phyloP scores from a whole-genome alignment of 2,797 vertebrate genomes.

The Oophaga sylvatica region DNA sequence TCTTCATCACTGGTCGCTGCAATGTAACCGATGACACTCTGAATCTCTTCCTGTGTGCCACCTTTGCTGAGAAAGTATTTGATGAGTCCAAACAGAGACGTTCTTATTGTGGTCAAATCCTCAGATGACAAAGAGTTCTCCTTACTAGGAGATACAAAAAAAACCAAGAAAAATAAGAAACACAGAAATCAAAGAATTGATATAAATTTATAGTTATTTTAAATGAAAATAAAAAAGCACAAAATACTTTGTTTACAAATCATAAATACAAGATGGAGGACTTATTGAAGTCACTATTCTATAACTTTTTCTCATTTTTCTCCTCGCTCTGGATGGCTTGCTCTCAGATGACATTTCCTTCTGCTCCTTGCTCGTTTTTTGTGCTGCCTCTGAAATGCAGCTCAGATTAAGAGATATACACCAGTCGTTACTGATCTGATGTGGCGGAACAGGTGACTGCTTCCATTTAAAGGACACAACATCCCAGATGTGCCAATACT shows the following conservation, averaged over 20 bases:
- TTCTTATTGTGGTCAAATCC: conserved; percentile 86
- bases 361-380: no score
- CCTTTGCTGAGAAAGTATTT: conserved; percentile 97
- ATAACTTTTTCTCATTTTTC: no score
- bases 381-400: no score
- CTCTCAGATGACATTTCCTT: no score
- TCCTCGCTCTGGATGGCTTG: no score
- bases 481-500: no score
- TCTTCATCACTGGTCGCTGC: conserved; percentile 91
- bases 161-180: conserved; percentile 52
- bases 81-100: conserved; percentile 87
- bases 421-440: no score
- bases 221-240: not conserved
- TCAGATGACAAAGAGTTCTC: conserved; percentile 84
- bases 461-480: no score
- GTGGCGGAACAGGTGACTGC: no score
- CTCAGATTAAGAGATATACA: no score
- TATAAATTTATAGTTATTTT: no score
- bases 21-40: conserved; percentile 91
- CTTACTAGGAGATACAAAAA: conserved; percentile 71
- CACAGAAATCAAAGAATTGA: not conserved
- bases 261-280: not conserved
- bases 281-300: no score
- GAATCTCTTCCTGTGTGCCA: conserved; percentile 90
- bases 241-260: not conserved